phyloP scores from a whole-genome alignment of 37 sponge, comb jelly and placozoan species.

The Ianthella basta region DNA sequence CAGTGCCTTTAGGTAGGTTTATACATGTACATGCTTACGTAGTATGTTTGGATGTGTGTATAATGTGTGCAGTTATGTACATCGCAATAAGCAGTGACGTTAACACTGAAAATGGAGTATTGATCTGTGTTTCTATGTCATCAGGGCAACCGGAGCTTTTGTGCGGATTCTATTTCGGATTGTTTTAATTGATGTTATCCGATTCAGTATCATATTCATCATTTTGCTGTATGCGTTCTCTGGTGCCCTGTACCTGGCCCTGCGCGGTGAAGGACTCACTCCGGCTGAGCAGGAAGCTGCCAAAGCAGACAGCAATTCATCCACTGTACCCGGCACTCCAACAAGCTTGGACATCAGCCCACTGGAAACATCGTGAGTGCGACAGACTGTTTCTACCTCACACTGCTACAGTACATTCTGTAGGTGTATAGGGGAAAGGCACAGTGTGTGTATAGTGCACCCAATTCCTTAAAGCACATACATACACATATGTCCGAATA shows the following conservation, averaged over 20 bases:
- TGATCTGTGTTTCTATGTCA: no score
- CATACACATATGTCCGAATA: no score
- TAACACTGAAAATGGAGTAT: no score
- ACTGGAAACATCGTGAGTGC: conserved; percentile 39
- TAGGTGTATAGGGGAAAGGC: not conserved
- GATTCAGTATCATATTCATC: conserved; percentile 51
- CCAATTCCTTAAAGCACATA: no score
- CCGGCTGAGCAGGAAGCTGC: not conserved
- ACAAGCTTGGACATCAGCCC: conserved; percentile 43
- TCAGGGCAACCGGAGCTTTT: conserved; percentile 71
- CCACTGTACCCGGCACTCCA: not conserved
- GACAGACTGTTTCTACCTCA: not conserved
- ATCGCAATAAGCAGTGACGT: no score
- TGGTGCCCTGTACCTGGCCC: conserved; percentile 66
- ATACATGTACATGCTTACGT: not conserved
- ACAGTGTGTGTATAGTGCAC: no score
- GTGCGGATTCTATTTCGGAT: conserved; percentile 47
- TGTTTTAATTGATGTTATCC: conserved; percentile 52
- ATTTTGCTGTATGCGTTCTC: conserved; percentile 63
- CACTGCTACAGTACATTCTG: not conserved
- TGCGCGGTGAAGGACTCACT: conserved; percentile 54
- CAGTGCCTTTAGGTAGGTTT: conserved; percentile 14
- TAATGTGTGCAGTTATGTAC: not conserved
- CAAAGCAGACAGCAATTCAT: not conserved
- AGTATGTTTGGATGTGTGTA: not conserved